phyloP scores from a whole-genome alignment of 2,888 invertebrate genomes.

The Ophion obscuratus region DNA sequence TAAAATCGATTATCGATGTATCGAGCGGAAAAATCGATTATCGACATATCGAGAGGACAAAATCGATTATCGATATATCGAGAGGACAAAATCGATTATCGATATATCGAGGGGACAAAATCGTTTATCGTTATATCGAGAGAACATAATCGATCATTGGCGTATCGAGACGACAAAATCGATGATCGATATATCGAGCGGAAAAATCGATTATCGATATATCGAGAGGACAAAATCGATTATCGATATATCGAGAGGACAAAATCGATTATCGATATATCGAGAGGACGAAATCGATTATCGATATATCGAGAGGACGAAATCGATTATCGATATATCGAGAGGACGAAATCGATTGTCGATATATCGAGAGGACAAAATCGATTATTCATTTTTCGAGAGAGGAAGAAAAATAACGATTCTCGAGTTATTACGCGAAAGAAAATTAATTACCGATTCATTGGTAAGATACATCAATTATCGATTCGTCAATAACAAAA shows the following conservation, averaged over 20 bases:
- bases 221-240: background rate
- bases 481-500: no score
- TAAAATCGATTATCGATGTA: constrained; percentile 8
- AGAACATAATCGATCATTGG: background rate
- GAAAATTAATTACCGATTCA: background rate
- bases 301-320: background rate
- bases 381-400: background rate
- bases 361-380: background rate
- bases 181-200: background rate
- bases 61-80: constrained; percentile 6
- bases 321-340: constrained; percentile 1
- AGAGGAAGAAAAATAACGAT: background rate
- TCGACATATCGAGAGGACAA: background rate
- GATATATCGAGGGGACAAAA: background rate
- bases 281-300: background rate
- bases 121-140: background rate
- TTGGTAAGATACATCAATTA: no score
- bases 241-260: background rate
- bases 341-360: background rate
- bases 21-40: background rate
- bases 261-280: constrained; percentile 9
- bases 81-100: background rate
- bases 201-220: background rate
- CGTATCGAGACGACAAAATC: background rate
- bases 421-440: background rate